Conservation (phyloP, 2,797 vertebrate species). For the Sebastes matsubarae region DNA sequence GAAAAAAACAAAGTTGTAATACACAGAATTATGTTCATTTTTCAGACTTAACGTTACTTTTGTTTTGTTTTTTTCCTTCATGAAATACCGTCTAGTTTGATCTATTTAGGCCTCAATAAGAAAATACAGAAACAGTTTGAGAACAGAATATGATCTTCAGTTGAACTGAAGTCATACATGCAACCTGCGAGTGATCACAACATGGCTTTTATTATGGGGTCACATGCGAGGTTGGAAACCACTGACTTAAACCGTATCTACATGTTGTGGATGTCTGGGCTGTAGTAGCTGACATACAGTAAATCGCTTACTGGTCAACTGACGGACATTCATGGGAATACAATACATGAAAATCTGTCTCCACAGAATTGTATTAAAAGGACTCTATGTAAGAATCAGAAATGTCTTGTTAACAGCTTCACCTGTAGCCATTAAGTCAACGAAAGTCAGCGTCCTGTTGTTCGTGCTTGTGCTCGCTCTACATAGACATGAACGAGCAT, state of each 20-base stretch:
- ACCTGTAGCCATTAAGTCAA: too few relatives aligned
- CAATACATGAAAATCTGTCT: too few relatives aligned
- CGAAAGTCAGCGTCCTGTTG: too few relatives aligned
- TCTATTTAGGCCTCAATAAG: background rate
- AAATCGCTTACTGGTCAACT: background rate
- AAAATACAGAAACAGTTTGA: background rate
- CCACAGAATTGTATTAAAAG: too few relatives aligned
- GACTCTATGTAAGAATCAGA: too few relatives aligned
- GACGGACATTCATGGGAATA: background rate
- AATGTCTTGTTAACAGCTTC: too few relatives aligned
- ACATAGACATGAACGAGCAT: too few relatives aligned
- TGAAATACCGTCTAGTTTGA: background rate
- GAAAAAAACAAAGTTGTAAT: background rate
- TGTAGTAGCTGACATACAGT: background rate
- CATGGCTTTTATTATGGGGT: background rate
- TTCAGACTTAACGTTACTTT: too few relatives aligned
- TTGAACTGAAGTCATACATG: background rate
- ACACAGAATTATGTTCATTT: background rate
- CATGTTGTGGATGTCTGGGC: background rate
- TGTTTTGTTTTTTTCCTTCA: background rate
- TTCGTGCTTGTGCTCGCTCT: too few relatives aligned
- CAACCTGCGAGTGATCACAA: background rate
- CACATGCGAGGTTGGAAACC: background rate
- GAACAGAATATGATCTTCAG: background rate
- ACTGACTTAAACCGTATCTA: background rate